Conservation (phyloP, 2,797 vertebrate species). For the Clarias platycephalus region DNA sequence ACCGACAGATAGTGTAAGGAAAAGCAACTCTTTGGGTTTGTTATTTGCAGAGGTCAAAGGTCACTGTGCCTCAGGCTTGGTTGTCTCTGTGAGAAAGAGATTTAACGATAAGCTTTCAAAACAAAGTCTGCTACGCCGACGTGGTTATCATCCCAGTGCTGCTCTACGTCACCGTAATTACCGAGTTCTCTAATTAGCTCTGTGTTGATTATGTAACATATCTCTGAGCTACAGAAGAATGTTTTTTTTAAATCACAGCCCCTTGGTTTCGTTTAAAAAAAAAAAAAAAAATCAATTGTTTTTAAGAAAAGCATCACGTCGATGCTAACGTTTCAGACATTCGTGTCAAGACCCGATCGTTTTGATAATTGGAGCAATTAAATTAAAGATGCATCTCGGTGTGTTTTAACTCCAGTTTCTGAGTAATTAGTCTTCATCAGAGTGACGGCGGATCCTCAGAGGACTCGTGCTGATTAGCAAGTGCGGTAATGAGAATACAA, state of each 20-base stretch:
- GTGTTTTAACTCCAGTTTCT: constrained; percentile 41
- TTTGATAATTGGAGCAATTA: constrained; percentile 43
- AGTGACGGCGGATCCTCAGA: constrained; percentile 39
- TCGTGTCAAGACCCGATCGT: constrained; percentile 43
- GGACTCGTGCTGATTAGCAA: constrained; percentile 30
- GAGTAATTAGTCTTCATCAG: constrained; percentile 54
- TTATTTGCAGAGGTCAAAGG: constrained; percentile 38
- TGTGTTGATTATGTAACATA: neutral
- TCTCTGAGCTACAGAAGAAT: neutral
- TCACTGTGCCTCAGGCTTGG: constrained; percentile 20
- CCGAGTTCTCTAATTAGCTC: constrained; percentile 6
- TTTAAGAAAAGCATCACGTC: neutral
- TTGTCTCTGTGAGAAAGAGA: neutral
- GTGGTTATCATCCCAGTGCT: neutral
- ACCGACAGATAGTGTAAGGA: neutral
- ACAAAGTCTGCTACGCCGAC: constrained; percentile 13
- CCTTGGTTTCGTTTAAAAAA: neutral
- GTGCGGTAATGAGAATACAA: constrained; percentile 37
- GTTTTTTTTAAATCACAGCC: neutral
- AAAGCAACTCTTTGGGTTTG: constrained; percentile 37
- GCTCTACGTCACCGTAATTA: neutral
- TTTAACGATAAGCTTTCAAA: constrained; percentile 37
- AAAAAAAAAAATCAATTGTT: constrained; percentile 3
- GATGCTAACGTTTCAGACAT: constrained; percentile 32
- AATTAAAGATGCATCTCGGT: constrained; percentile 50